These are phyloP conservation scores for Chionoecetes opilio DNA, from an alignment of 1,140 invertebrate genomes.

Conservation along the genomic window DNA sequence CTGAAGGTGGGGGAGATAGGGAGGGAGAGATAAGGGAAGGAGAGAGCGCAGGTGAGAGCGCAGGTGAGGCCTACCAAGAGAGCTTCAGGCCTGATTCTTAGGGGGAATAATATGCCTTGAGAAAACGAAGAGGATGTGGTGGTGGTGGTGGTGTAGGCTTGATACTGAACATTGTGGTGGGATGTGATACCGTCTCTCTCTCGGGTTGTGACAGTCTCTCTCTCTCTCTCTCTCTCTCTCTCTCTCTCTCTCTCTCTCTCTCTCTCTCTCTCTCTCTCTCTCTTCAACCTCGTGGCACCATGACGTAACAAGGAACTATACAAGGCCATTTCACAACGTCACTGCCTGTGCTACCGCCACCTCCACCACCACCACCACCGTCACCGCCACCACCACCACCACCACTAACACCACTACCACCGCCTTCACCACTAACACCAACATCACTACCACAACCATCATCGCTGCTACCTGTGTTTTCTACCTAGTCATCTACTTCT, in stretches of 20 bases:
- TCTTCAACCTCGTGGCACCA: slow-evolving; percentile 6
- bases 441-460: not conserved
- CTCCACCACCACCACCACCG: not conserved
- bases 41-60: not conserved
- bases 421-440: not conserved
- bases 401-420: slow-evolving; percentile 24
- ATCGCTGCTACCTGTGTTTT: not conserved
- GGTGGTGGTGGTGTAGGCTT: not conserved
- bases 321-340: not conserved
- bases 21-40: not conserved
- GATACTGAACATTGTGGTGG: not conserved
- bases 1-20: not conserved
- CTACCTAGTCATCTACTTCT: not conserved
- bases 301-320: slow-evolving; percentile 15
- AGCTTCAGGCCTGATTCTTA: not conserved
- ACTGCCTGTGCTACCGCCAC: not conserved
- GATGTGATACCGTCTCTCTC: not conserved
- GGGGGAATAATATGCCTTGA: not conserved
- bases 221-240: slow-evolving; percentile 49
- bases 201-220: not conserved
- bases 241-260: slow-evolving; percentile 36
- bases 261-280: slow-evolving; percentile 54
- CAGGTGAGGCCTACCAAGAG: not conserved
- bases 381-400: slow-evolving; percentile 29
- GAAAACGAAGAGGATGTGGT: not conserved